Evolutionary conservation across 37 sponge, comb jelly and placozoan genomes (phyloP).

Genomic region (Eunapius fragilis): DNA sequence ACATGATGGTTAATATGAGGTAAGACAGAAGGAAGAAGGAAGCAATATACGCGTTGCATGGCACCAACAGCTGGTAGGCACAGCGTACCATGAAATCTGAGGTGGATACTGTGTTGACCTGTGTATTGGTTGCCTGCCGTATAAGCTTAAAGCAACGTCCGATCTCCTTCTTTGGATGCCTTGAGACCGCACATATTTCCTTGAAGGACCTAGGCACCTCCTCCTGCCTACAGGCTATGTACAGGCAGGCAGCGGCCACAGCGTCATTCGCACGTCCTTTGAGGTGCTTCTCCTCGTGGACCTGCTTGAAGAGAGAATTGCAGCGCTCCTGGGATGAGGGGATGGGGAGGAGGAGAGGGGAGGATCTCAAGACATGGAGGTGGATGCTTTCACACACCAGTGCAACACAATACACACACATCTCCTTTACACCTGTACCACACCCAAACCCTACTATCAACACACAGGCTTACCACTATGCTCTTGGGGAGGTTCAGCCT

Average conservation of each 20-base stretch:
- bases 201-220: slow-evolving; percentile 96
- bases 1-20: too few species aligned
- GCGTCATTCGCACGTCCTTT: slow-evolving; percentile 95
- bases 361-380: background rate
- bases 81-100: slow-evolving; percentile 87
- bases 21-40: too few species aligned
- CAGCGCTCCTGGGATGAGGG: slow-evolving; percentile 73
- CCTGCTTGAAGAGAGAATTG: slow-evolving; percentile 90
- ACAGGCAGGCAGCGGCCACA: slow-evolving; percentile 94
- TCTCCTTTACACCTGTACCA: too few species aligned
- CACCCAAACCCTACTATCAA: background rate
- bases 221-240: slow-evolving; percentile 95
- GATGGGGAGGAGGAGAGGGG: background rate
- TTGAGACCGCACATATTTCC: slow-evolving; percentile 96
- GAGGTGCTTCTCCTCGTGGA: slow-evolving; percentile 85
- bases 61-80: too few species aligned
- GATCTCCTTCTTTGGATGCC: slow-evolving; percentile 94
- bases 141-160: slow-evolving; percentile 96
- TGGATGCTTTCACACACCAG: background rate
- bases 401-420: too few species aligned
- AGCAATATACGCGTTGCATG: too few species aligned
- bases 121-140: slow-evolving; percentile 57
- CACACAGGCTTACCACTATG: slow-evolving; percentile 72
- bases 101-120: slow-evolving; percentile 57
- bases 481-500: slow-evolving; percentile 85